A percentile compares a stretch with the other conserved stretches of the same genome.
These are phyloP conservation scores for Synergus itoensis DNA, from an alignment of 2,888 invertebrate genomes.

Conservation along the genomic window DNA sequence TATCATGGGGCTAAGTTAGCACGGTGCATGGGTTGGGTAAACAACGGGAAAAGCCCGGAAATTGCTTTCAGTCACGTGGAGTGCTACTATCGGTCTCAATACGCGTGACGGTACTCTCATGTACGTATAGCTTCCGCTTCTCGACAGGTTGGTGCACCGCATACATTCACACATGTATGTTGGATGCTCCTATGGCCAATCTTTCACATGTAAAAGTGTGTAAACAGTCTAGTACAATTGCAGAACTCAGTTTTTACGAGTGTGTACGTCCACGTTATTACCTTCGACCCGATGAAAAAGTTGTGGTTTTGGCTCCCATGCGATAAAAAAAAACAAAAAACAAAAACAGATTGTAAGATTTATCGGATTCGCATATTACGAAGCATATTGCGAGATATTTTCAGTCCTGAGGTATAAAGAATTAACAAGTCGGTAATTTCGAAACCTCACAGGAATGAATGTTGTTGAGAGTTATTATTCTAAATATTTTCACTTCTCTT, in stretches of 20 bases:
- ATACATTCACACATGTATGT: background rate
- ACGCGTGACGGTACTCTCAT: background rate
- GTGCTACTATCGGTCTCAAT: slow-evolving; percentile 39
- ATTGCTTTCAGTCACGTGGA: slow-evolving; percentile 40
- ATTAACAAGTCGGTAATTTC: background rate
- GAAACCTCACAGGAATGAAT: background rate
- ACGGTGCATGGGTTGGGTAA: slow-evolving; percentile 38
- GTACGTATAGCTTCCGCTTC: background rate
- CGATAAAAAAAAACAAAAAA: too few relatives aligned
- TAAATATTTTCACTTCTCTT: too few relatives aligned
- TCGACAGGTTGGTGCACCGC: background rate
- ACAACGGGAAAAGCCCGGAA: slow-evolving; percentile 44
- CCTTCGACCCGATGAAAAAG: background rate
- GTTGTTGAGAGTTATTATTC: too few relatives aligned
- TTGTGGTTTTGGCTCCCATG: background rate
- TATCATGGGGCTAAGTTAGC: slow-evolving; percentile 44
- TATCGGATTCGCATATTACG: background rate
- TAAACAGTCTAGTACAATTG: background rate
- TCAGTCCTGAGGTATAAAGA: background rate
- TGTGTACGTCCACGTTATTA: background rate
- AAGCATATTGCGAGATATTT: background rate
- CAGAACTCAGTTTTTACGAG: slow-evolving; percentile 7
- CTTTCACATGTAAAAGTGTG: background rate
- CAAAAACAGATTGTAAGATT: background rate
- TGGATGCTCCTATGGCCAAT: background rate